phyloP scores from a whole-genome alignment of 2,113 vertebrate species.

The Genyomyrus donnyi region DNA sequence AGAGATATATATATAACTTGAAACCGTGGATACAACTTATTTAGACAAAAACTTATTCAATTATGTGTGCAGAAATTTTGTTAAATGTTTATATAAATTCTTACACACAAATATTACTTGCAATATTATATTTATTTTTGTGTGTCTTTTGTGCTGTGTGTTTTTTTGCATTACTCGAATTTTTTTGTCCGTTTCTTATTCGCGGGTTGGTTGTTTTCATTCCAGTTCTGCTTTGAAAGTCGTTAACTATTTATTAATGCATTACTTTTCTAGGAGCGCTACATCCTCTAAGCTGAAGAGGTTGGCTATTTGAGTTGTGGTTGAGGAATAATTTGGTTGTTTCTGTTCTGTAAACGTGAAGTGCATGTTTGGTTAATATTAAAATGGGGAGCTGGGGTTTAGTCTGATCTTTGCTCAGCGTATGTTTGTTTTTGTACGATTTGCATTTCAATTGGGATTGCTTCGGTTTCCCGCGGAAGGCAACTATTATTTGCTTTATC shows the following conservation, averaged over 20 bases:
- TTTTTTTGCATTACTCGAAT: background rate
- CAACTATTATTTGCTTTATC: slow-evolving; percentile 39
- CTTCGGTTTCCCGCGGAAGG: slow-evolving; percentile 29
- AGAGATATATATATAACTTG: background rate
- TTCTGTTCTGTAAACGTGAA: slow-evolving; percentile 40
- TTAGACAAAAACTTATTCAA: background rate
- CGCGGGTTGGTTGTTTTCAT: background rate
- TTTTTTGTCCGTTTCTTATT: background rate
- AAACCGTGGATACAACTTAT: background rate
- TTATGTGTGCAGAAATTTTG: background rate
- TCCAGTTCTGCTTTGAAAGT: background rate
- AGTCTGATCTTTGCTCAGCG: slow-evolving; percentile 41
- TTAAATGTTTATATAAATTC: background rate
- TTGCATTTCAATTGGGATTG: slow-evolving; percentile 50
- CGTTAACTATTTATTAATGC: slow-evolving; percentile 15
- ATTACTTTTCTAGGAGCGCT: background rate
- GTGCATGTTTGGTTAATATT: slow-evolving; percentile 41
- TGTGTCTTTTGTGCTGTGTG: background rate
- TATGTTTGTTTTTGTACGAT: slow-evolving; percentile 52
- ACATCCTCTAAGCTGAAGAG: background rate
- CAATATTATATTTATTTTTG: background rate
- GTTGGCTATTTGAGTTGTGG: slow-evolving; percentile 35
- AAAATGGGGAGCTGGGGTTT: slow-evolving; percentile 33
- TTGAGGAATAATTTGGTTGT: slow-evolving; percentile 40
- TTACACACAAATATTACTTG: background rate